Evolutionary conservation across 2,888 invertebrate species (phyloP).

Genomic region (Laothoe populi): DNA sequence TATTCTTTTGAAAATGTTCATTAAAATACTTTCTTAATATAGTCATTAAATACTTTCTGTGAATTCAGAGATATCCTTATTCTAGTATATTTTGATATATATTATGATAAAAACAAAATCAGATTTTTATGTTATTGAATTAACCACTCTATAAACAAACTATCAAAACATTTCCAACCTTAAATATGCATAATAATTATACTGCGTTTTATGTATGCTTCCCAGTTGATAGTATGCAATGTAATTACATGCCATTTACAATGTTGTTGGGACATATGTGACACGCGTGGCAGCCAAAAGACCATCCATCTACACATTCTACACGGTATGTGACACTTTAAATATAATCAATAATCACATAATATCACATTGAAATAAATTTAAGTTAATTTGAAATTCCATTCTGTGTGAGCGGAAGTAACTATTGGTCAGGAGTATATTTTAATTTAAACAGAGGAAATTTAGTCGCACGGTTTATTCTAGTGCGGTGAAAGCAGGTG

Average conservation of each 20-base stretch:
- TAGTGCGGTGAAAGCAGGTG: constrained; percentile 71
- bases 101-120: no score
- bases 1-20: no score
- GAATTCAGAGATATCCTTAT: no score
- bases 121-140: no score
- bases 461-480: constrained; percentile 70
- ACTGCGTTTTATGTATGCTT: no score
- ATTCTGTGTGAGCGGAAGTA: constrained; percentile 48
- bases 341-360: constrained; percentile 38
- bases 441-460: constrained; percentile 71
- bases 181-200: no score
- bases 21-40: no score
- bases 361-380: constrained; percentile 41
- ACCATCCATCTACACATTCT: background rate
- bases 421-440: constrained; percentile 66
- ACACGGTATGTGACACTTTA: background rate
- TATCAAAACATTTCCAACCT: no score
- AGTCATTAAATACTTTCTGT: no score
- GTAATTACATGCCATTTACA: background rate
- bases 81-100: no score
- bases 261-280: background rate
- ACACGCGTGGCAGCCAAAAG: background rate
- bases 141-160: no score
- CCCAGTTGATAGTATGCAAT: no score
- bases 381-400: constrained; percentile 53